Conservation (phyloP, 2,797 vertebrate species). For the Varecia variegata region DNA sequence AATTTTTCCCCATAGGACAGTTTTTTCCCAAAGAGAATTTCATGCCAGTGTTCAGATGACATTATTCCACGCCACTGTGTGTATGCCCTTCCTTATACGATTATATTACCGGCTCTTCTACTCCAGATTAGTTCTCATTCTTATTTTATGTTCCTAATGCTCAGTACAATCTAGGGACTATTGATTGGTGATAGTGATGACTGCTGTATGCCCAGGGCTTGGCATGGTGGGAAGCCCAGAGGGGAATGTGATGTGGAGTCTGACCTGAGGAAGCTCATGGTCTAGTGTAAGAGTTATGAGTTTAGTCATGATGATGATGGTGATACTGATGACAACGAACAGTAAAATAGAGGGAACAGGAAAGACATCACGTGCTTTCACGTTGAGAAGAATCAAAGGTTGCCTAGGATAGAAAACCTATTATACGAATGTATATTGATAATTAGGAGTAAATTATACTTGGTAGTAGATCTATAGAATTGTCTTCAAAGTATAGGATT, state of each 20-base stretch:
- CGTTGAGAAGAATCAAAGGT: neutral
- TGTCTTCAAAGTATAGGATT: neutral
- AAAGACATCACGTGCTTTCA: neutral
- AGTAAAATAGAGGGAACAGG: neutral
- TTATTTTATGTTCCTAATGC: neutral
- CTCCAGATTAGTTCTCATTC: neutral
- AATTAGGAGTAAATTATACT: neutral
- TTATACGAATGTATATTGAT: neutral
- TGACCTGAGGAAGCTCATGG: neutral
- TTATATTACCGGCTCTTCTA: neutral
- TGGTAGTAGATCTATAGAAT: neutral
- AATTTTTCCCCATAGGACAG: neutral
- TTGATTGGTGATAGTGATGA: neutral
- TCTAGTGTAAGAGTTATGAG: neutral
- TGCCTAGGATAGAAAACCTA: neutral
- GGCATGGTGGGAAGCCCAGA: neutral
- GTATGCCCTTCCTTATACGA: neutral
- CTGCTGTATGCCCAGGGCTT: neutral
- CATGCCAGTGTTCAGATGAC: neutral
- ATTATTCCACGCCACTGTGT: neutral
- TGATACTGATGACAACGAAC: neutral
- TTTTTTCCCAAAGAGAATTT: neutral
- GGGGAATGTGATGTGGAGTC: neutral
- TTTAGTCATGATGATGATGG: neutral
- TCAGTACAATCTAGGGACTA: neutral